Evolutionary conservation across 2,888 invertebrate genomes (phyloP).

Genomic region (Xiphydria camelus): DNA sequence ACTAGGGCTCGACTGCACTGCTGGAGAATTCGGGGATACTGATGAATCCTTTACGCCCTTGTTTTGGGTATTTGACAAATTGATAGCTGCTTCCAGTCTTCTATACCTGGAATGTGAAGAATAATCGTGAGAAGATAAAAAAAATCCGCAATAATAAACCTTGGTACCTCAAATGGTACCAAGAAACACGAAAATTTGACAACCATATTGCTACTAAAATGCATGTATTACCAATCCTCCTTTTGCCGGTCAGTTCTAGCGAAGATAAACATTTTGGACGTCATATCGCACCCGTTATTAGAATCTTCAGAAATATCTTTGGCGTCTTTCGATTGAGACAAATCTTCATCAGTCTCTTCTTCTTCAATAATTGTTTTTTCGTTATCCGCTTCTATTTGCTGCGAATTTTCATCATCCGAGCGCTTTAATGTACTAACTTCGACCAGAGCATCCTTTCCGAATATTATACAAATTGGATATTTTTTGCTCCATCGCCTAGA

Average conservation of each 20-base stretch:
- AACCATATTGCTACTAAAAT: no score
- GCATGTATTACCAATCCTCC: conserved; percentile 85
- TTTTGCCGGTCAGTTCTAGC: conserved; percentile 87
- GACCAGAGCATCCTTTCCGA: conserved; percentile 58
- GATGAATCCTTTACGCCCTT: conserved; percentile 36
- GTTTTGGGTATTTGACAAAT: conserved; percentile 42
- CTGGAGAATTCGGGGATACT: conserved; percentile 26
- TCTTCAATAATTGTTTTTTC: conserved; percentile 56
- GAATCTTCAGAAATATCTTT: conserved; percentile 46
- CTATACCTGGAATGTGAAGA: conserved; percentile 61
- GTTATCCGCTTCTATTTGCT: conserved; percentile 41
- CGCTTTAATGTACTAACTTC: conserved; percentile 42
- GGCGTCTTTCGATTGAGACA: conserved; percentile 38
- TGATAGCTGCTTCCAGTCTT: conserved; percentile 59
- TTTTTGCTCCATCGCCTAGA: conserved; percentile 91
- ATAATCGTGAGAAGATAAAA: no score
- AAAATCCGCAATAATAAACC: no score
- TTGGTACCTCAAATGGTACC: no score
- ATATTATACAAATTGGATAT: conserved; percentile 82
- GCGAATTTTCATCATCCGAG: conserved; percentile 50
- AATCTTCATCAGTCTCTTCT: conserved; percentile 59
- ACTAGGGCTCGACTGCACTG: conserved; percentile 10
- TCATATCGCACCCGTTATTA: conserved; percentile 36
- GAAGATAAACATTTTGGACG: conserved; percentile 64
- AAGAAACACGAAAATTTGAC: no score